Evolutionary conservation across 2,113 vertebrate species (phyloP).

Genomic region (Oncorhynchus tshawytscha): DNA sequence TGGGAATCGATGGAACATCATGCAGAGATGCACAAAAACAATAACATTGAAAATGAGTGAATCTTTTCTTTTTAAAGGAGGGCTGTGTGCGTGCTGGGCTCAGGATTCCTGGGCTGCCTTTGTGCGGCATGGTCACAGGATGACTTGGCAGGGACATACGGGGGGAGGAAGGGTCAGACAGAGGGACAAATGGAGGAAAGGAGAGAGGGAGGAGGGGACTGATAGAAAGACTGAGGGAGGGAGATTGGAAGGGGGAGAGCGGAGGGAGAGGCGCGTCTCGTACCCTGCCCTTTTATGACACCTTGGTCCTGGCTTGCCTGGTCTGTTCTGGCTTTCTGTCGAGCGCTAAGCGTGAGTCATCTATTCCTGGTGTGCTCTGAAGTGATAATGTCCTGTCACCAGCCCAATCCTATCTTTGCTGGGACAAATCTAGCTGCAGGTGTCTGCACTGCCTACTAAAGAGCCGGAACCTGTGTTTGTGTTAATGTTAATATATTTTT

Average conservation of each 20-base stretch:
- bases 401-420: constrained; percentile 44
- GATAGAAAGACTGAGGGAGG: neutral
- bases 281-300: constrained; percentile 14
- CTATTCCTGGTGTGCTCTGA: constrained; percentile 66
- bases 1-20: too few relatives aligned
- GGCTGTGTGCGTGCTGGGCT: constrained; percentile 15
- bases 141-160: neutral
- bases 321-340: constrained; percentile 57
- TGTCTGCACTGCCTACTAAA: neutral
- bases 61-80: too few relatives aligned
- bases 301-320: constrained; percentile 55
- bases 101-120: constrained; percentile 1
- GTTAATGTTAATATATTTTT: constrained; percentile 17
- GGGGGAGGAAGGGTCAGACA: neutral
- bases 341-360: constrained; percentile 46
- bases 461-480: constrained; percentile 8
- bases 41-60: too few relatives aligned
- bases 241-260: neutral
- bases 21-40: too few relatives aligned
- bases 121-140: neutral
- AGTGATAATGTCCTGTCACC: constrained; percentile 71
- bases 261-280: neutral
- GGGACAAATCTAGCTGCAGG: neutral
- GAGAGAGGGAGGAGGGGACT: neutral
- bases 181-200: neutral